A percentile compares a stretch with the other conserved stretches of the same genome.
Evolutionary conservation across 2,888 invertebrate species (phyloP).

Genomic region (Tyria jacobaeae): DNA sequence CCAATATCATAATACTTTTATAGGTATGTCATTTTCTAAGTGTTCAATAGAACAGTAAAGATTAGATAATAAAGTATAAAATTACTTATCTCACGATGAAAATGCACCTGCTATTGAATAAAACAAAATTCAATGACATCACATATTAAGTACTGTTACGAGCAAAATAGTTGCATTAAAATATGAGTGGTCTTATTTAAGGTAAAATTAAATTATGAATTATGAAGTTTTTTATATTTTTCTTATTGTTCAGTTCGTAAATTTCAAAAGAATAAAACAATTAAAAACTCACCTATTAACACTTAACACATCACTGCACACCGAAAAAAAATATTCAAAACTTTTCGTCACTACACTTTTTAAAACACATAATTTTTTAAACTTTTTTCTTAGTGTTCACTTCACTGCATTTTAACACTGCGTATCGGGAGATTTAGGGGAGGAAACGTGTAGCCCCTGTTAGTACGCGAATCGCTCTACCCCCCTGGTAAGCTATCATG

Average conservation of each 20-base stretch:
- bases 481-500: conserved; percentile 36
- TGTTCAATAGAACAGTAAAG: no score
- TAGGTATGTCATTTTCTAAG: no score
- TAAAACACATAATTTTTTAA: conserved; percentile 34
- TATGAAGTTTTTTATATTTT: not conserved
- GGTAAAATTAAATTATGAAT: not conserved
- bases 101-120: no score
- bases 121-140: not conserved
- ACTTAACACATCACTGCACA: conserved; percentile 49
- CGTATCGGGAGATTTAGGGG: conserved; percentile 38
- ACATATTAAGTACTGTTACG: not conserved
- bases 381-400: conserved; percentile 39
- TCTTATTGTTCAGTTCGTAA: not conserved
- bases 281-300: conserved; percentile 43
- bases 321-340: conserved; percentile 23
- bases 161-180: not conserved
- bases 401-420: conserved; percentile 50
- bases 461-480: conserved; percentile 41
- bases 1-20: no score
- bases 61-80: no score
- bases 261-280: not conserved
- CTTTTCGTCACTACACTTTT: conserved; percentile 33
- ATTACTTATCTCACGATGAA: no score
- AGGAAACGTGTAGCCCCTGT: conserved; percentile 43
- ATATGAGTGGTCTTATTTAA: not conserved